phyloP scores from a whole-genome alignment of 2,797 vertebrate species.

The Dromococcyx pavoninus region DNA sequence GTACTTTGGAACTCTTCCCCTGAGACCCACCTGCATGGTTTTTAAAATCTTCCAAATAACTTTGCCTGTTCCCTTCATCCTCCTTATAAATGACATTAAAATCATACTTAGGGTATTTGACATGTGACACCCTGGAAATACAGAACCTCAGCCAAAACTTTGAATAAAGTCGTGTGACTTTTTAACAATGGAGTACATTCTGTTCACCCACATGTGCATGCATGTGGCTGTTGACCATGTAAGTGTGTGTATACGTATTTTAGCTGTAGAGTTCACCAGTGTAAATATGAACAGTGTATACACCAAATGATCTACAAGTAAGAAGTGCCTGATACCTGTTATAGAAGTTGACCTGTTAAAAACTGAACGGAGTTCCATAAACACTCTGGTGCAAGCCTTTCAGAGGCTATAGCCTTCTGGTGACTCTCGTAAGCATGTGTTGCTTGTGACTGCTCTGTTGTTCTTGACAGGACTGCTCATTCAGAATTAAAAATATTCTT shows the following conservation, averaged over 20 bases:
- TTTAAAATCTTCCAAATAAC: background rate
- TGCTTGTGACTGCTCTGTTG: background rate
- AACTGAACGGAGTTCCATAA: background rate
- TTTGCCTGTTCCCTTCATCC: background rate
- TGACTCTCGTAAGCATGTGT: background rate
- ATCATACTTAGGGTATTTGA: background rate
- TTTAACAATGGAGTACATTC: background rate
- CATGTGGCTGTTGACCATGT: background rate
- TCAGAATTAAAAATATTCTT: background rate
- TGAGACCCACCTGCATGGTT: background rate
- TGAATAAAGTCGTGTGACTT: background rate
- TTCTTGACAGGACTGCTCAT: background rate
- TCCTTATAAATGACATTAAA: background rate
- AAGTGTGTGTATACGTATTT: background rate
- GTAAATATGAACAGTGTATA: background rate
- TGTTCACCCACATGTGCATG: background rate
- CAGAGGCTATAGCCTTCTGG: background rate
- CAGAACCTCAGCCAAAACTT: background rate
- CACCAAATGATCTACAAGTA: background rate
- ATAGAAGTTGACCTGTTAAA: background rate
- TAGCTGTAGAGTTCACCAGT: background rate
- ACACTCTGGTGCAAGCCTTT: background rate
- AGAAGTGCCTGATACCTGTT: background rate
- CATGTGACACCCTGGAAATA: background rate
- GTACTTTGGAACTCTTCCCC: background rate